Conservation (phyloP, 2,113 vertebrate species). For the Ibidorhyncha struthersii region DNA sequence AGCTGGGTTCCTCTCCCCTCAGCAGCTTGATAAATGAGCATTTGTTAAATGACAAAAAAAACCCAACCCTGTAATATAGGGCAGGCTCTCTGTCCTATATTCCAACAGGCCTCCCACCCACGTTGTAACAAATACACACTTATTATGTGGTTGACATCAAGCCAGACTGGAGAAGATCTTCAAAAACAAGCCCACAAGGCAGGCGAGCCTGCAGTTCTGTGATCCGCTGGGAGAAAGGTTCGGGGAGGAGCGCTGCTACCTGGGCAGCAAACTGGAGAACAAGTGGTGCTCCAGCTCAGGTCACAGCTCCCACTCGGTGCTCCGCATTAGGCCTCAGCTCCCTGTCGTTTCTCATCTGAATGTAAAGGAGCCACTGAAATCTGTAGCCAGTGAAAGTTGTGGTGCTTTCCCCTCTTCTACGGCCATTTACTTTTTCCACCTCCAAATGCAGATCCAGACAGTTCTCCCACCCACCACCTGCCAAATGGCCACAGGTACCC, state of each 20-base stretch:
- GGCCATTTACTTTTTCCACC: not conserved
- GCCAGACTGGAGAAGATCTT: not conserved
- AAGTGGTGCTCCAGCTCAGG: not conserved
- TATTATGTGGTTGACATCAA: not conserved
- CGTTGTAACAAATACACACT: not conserved
- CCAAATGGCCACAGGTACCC: not conserved
- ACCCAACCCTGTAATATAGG: not conserved
- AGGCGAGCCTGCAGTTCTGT: not conserved
- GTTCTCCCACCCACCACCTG: not conserved
- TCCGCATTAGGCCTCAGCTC: not conserved
- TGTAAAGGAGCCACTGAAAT: not conserved
- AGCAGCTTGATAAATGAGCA: slow-evolving; percentile 7
- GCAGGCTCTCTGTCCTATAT: not conserved
- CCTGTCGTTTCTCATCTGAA: not conserved
- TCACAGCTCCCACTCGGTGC: not conserved
- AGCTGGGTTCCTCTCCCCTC: not conserved
- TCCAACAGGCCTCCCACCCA: not conserved
- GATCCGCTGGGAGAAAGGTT: not conserved
- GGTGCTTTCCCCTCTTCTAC: not conserved
- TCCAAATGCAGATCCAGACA: not conserved
- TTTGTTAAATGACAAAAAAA: not conserved
- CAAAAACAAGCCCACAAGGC: not conserved
- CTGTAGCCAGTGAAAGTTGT: not conserved
- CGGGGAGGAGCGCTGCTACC: not conserved
- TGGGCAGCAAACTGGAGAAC: not conserved